Base-by-base conservation (phyloP, 2,797 vertebrate species). In the Cyclura pinguis region DNA sequence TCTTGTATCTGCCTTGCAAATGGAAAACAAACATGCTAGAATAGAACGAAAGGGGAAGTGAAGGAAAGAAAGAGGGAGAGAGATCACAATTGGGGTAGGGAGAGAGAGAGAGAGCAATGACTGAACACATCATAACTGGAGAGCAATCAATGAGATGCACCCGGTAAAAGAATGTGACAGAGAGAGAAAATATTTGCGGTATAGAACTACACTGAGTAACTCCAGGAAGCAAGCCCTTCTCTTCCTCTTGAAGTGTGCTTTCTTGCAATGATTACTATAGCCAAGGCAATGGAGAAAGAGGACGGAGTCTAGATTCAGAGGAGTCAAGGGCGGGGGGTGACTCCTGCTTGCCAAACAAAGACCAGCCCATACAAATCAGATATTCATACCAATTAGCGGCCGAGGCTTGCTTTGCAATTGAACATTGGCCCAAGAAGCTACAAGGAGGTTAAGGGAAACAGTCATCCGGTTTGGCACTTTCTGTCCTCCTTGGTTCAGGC, bases 1-100 rank as follows among this genome's bases (percentile, higher is more conserved):
- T 85, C 84, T 85, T 89, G 83, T 89, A 80, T 91, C 87, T 86
- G 90, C 84, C 77, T 76, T 47, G 67, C 90, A 86, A 85, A 89
- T 86, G 83, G 83, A 89, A 91, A 91, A 88, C 90, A 88, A 88
- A 89, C 87, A 85, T 1, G 6, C 42, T 32, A 20, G 87, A 85
- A 81, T 77, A 73, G 87, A 55, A 84, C n/a, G 18, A 69, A 13
- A 72, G 64, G 12, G 22, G 76, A 67, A 57, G 76, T 38, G 16
- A 59, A 8, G 29, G 22, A 35, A 1, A 9, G 29, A 52, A 27
- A 27, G 4, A 22, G 64, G 12, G 35, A 82, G 57, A 12, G 50
- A 18, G 5, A 64, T 3, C 42, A 47, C 42, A 47, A 47, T 47
- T 47, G 42, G 4, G 42, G 42, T 47, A 47, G 42, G 42, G 8